Percentiles rank a stretch among this genome's conserved stretches.
Evolutionary conservation across 2,113 vertebrate species (phyloP).

Genomic region (Catagonus wagneri): DNA sequence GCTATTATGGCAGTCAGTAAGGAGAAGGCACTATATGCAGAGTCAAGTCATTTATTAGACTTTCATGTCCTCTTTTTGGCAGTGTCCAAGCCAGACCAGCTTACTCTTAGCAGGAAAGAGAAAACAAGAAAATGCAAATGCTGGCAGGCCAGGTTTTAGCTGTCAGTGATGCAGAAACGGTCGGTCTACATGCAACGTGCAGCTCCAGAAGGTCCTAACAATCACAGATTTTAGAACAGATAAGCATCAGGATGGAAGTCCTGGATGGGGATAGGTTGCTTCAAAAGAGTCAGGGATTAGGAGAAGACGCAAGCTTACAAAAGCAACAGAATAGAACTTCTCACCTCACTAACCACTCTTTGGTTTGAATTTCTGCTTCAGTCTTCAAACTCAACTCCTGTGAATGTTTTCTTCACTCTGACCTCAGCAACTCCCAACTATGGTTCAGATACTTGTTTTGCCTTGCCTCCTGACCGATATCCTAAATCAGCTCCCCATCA

Average conservation of each 20-base stretch:
- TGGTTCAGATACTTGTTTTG: not conserved
- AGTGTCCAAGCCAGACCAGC: not conserved
- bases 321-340: not conserved
- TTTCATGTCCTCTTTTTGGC: not conserved
- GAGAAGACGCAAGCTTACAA: not conserved
- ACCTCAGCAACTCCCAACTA: not conserved
- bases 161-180: not conserved
- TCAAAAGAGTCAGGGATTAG: not conserved
- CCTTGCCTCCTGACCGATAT: not conserved
- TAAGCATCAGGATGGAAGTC: not conserved
- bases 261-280: not conserved
- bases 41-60: not conserved
- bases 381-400: not conserved
- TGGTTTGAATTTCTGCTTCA: not conserved
- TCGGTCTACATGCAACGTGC: not conserved
- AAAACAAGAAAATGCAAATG: not conserved
- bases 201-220: not conserved
- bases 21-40: not conserved
- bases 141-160: not conserved
- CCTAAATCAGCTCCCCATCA: not conserved
- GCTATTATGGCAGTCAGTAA: not conserved
- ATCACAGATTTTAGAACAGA: not conserved
- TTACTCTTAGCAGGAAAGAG: not conserved
- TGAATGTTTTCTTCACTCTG: not conserved
- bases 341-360: not conserved